These are phyloP conservation scores for Amazona guildingii DNA, from an alignment of 2,113 vertebrate species.

Conservation along the genomic window DNA sequence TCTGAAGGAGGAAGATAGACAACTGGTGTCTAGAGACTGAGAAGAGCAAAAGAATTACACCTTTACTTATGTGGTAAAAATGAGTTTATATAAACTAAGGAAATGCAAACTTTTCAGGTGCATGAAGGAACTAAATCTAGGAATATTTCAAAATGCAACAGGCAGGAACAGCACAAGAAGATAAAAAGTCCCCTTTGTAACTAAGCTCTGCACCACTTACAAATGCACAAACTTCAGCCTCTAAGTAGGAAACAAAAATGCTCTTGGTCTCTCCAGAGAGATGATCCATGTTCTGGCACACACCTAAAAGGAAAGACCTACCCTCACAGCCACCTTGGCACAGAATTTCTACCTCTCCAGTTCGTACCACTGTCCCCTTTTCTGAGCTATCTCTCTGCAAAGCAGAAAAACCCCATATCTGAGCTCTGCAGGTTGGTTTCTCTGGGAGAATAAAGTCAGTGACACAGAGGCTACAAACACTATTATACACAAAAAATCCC, in stretches of 20 bases:
- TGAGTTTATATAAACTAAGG: background rate
- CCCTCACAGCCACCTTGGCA: constrained; percentile 13
- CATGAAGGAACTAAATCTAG: background rate
- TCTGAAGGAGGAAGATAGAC: background rate
- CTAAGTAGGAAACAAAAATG: background rate
- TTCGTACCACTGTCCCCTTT: background rate
- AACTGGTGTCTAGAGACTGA: background rate
- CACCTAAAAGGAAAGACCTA: background rate
- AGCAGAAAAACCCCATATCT: background rate
- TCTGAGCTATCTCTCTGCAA: background rate
- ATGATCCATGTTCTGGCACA: background rate
- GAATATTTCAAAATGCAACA: background rate
- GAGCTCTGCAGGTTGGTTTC: background rate
- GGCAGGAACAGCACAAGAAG: accelerated
- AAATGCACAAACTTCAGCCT: background rate
- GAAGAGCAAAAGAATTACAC: background rate
- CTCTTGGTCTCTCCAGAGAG: background rate
- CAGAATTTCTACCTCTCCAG: background rate
- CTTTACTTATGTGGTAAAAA: background rate
- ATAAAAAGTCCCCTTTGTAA: background rate
- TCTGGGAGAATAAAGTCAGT: background rate
- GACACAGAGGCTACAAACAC: background rate
- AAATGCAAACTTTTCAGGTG: background rate
- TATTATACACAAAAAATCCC: background rate
- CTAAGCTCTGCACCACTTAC: background rate